Evolutionary conservation across 2,113 vertebrate genomes (phyloP), one percentile per base, ranked within the genome.

Genomic region (Symphodus melops): DNA sequence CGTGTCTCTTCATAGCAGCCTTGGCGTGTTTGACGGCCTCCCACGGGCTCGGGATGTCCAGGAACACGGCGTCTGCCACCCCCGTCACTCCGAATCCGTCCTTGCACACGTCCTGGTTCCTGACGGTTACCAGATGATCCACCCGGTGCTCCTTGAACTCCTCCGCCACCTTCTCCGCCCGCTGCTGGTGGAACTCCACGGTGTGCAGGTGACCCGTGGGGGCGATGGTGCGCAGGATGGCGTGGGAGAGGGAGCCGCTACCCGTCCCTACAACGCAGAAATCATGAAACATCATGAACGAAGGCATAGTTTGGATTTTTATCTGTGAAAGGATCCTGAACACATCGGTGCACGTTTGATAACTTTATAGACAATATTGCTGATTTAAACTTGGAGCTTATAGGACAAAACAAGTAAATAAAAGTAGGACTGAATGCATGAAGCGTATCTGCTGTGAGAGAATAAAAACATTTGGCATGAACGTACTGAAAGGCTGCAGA

Each of bases 21-120:
- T 96, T 96, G 79, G 97, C 97, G 3, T 99, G 97, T 21, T 82
- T 81, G 80, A 99, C 95, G 0, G 98, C 97, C 91, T 99, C 97
- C 98, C 98, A 99, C 0, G 98, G 98, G 0, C 96, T 97, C 0
- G 98, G 98, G 83, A 99, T 98, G 89, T 98, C 98, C 83, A 99
- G 92, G 89, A 99, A 99, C 48, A 98, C 96, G 0, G 98, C 98
- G 0, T 99, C 97, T 0, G 98, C 98, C 66, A 95, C 76, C 0
- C 88, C 93, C 3, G 72, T 92, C 68, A 99, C 96, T 0, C 98
- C 98, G 14, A 99, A 99, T 10, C 98, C 98, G 0, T 96, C 96
- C 64, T 91, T 95, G 89, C 98, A 99, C 81, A 99, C 98, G 12
- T 99, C 98, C 89, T 97, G 97, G 91, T 96, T 98, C 88, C 90